phyloP scores from a whole-genome alignment of 2,888 invertebrate species.

The Hyles lineata region DNA sequence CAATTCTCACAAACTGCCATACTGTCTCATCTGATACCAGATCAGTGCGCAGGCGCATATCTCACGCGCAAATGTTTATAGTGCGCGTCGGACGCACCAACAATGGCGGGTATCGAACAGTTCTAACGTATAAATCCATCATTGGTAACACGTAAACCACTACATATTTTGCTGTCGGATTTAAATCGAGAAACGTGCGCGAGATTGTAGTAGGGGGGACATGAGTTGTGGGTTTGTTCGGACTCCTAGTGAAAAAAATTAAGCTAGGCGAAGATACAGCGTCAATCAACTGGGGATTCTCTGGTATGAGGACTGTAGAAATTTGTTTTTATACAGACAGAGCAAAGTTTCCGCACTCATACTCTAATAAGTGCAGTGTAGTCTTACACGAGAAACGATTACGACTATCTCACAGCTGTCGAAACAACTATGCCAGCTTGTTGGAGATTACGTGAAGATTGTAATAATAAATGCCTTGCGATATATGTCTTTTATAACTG shows the following conservation, averaged over 20 bases:
- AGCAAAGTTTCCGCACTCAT: no score
- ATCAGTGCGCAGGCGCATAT: constrained; percentile 30
- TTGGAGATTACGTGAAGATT: no score
- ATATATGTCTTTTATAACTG: no score
- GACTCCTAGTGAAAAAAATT: constrained; percentile 6
- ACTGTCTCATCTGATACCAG: neutral
- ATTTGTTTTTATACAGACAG: no score
- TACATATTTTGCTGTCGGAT: constrained; percentile 75
- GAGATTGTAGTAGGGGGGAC: constrained; percentile 52
- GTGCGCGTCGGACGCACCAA: constrained; percentile 30
- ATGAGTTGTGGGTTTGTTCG: constrained; percentile 33
- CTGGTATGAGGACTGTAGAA: no score
- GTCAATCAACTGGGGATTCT: no score
- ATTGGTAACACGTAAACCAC: constrained; percentile 68
- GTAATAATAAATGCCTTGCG: no score
- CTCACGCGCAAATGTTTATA: constrained; percentile 31
- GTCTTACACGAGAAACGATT: no score
- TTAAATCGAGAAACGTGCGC: constrained; percentile 76
- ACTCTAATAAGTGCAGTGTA: no score
- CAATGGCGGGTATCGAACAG: constrained; percentile 62
- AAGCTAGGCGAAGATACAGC: neutral
- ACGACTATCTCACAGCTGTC: no score
- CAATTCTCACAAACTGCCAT: neutral
- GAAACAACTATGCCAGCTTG: no score
- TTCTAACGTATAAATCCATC: constrained; percentile 76